Conservation (phyloP, 2,113 vertebrate species). For the Danionella cerebrum region DNA sequence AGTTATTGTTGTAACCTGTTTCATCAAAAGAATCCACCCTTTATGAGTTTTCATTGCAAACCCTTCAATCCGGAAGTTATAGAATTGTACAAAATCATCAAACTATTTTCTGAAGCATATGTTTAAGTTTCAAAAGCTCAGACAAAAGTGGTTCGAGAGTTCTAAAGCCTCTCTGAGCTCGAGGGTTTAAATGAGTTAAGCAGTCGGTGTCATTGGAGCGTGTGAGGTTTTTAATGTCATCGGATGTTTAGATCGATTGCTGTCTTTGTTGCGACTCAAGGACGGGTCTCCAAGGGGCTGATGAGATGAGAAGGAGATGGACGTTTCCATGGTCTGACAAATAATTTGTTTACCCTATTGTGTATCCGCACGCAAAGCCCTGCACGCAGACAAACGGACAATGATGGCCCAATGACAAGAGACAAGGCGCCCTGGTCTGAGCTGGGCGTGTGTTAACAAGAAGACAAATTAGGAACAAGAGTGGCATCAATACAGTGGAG, state of each 20-base stretch:
- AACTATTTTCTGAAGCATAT: neutral
- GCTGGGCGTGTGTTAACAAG: constrained; percentile 57
- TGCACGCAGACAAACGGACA: constrained; percentile 47
- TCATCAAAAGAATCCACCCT: too few species aligned
- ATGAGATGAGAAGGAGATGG: constrained; percentile 51
- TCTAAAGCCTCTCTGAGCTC: neutral
- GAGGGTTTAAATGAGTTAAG: neutral
- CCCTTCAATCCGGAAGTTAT: too few species aligned
- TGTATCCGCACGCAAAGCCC: constrained; percentile 47
- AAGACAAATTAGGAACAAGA: constrained; percentile 62
- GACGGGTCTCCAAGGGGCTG: constrained; percentile 50
- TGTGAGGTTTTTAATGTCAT: constrained; percentile 51
- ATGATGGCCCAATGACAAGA: constrained; percentile 44
- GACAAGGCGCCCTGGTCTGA: constrained; percentile 50
- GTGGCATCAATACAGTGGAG: constrained; percentile 61
- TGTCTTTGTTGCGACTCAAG: constrained; percentile 64
- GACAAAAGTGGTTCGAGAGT: neutral
- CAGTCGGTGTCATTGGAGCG: constrained; percentile 31
- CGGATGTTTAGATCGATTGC: constrained; percentile 57
- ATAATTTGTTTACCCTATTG: constrained; percentile 66
- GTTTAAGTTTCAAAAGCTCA: neutral
- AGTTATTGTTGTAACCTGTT: too few species aligned
- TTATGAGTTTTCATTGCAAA: too few species aligned
- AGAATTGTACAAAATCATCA: too few species aligned
- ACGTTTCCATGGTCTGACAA: constrained; percentile 27